Evolutionary conservation across 2,888 invertebrate genomes (phyloP).

Genomic region (Lysandra coridon): DNA sequence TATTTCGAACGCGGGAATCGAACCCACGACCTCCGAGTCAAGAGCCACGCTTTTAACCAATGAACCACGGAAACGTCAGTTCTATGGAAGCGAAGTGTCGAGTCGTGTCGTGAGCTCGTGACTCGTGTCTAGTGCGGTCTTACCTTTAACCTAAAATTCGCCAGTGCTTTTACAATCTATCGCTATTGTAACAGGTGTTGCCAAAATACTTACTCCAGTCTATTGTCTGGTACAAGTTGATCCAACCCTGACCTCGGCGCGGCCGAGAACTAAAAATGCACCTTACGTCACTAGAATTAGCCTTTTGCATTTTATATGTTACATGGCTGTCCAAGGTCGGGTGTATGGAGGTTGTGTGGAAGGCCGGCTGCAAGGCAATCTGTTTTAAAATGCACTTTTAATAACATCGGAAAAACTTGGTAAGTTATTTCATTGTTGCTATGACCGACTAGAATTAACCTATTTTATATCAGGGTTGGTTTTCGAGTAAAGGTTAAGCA

Average conservation of each 20-base stretch:
- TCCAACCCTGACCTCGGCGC: conserved; percentile 64
- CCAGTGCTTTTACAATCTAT: background rate
- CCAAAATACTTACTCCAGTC: conserved; percentile 19
- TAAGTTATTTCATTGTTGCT: background rate
- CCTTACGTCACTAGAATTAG: conserved; percentile 27
- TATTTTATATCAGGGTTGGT: background rate
- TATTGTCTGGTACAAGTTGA: conserved; percentile 33
- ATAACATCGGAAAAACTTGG: background rate
- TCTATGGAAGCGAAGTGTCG: no score
- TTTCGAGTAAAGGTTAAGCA: background rate
- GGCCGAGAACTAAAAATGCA: conserved; percentile 36
- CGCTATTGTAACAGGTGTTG: conserved; percentile 11
- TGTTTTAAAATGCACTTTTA: conserved; percentile 1
- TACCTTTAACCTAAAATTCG: background rate
- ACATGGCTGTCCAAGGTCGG: conserved; percentile 4
- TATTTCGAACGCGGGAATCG: no score
- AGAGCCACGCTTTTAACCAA: no score
- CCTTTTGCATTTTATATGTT: conserved; percentile 29
- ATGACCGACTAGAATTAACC: background rate
- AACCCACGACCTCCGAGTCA: no score
- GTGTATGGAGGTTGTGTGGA: background rate
- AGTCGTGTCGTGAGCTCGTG: no score
- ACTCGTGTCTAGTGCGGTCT: no score
- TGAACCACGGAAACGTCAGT: no score
- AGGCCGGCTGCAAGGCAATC: background rate